phyloP scores from a whole-genome alignment of 2,797 vertebrate genomes.

The Phyllotis vaccarum region DNA sequence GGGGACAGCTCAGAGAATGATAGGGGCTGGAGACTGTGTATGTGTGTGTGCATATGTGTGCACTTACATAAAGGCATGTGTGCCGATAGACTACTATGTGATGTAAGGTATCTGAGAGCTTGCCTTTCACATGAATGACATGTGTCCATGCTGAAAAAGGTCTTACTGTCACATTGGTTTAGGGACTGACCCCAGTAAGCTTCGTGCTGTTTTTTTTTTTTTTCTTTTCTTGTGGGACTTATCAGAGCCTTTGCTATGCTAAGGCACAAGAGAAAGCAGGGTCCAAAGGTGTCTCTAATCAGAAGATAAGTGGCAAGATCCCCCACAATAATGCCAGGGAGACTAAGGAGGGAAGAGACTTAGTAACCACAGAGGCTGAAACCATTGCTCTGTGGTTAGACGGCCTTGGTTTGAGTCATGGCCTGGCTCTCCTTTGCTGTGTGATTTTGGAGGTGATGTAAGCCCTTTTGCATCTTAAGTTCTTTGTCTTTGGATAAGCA shows the following conservation, averaged over 20 bases:
- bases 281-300: not conserved
- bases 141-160: not conserved
- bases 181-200: not conserved
- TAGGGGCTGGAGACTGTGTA: not conserved
- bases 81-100: not conserved
- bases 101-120: not conserved
- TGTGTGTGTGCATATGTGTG: not conserved
- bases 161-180: not conserved
- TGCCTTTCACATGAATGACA: not conserved
- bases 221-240: slow-evolving; percentile 25
- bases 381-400: not conserved
- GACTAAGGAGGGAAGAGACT: not conserved
- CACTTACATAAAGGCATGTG: not conserved
- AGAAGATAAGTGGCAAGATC: not conserved
- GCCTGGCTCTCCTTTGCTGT: not conserved
- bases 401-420: not conserved
- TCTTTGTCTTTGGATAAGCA: not conserved
- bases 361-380: not conserved
- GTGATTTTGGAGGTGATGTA: not conserved
- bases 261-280: not conserved
- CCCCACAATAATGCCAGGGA: not conserved
- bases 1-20: slow-evolving; percentile 27
- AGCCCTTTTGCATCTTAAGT: not conserved
- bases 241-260: not conserved
- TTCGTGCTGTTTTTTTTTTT: not conserved